Evolutionary conservation across 2,888 invertebrate species (phyloP), one percentile per base, ranked within the genome.

Genomic region (Trilocha varians): DNA sequence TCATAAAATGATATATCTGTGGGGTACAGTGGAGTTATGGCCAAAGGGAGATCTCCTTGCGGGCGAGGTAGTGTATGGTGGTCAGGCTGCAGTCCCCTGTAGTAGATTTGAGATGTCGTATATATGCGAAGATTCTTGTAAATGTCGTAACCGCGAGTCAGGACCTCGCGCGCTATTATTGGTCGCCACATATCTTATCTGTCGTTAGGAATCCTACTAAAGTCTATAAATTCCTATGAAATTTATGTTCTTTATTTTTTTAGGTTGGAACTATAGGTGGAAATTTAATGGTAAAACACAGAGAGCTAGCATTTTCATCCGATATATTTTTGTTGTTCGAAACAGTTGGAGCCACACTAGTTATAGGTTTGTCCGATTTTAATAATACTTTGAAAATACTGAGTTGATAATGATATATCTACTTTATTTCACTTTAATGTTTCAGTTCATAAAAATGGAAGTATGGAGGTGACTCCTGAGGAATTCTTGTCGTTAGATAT

Each of bases 271-370:
- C 88, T 0, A 72, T 91, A 43, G 91, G 89, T 38, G 92, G 91
- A 1, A 92, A 91, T 58, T 57, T 92, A 18, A 89, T 90, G 84
- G 71, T 90, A 36, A 92, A 92, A 61, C 88, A 91, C 55, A 63
- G 78, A 13, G 71, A 88, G 43, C 79, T 65, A 3, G 89, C 89
- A 33, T 92, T 92, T 63, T 88, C 89, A 1, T 91, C 92, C 0
- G 91, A 92, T 58, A 53, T 92, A 13, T 91, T 88, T 57, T 55
- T 90, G 32, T 72, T 90, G 9, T 55, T 91, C 1, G 88, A 88
- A 64, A 73, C 87, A 2, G 76, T 87, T 32, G 85, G 87, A 36
- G 88, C 88, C 0, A 60, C 70, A 35, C 50, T 89, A 14, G 86
- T 87, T 16, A 80, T 89, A 44, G 73, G 89, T 89, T 62, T 60